A percentile compares a stretch with the other conserved stretches of the same genome.
Evolutionary conservation across 2,113 vertebrate species (phyloP).

Genomic region (Pipa parva): DNA sequence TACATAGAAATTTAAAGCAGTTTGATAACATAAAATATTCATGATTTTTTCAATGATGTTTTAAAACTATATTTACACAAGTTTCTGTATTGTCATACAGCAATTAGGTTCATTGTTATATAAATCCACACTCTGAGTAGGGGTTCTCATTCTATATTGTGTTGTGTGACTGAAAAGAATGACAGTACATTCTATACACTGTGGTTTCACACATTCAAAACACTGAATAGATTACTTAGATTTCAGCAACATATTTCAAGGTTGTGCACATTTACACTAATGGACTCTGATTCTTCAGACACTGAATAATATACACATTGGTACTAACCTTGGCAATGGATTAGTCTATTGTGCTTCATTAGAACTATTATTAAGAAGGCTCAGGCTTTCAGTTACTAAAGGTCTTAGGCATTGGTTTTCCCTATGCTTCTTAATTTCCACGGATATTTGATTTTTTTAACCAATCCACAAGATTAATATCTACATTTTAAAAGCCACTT

Average conservation of each 20-base stretch:
- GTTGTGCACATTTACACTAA: slow-evolving; percentile 23
- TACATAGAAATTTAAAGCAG: too few species aligned
- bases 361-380: slow-evolving; percentile 11
- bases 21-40: too few species aligned
- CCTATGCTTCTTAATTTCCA: slow-evolving; percentile 17
- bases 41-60: too few species aligned
- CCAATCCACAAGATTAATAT: slow-evolving; percentile 37
- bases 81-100: too few species aligned
- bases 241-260: slow-evolving; percentile 13
- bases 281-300: slow-evolving; percentile 25
- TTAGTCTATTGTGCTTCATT: slow-evolving; percentile 34
- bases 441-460: slow-evolving; percentile 19
- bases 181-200: too few species aligned
- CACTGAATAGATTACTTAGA: too few species aligned
- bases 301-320: slow-evolving; percentile 26
- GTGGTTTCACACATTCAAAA: too few species aligned
- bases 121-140: too few species aligned
- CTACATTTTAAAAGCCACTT: slow-evolving; percentile 32
- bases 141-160: too few species aligned
- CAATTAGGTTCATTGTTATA: too few species aligned
- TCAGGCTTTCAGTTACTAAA: slow-evolving; percentile 1
- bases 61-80: too few species aligned
- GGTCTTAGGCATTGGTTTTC: slow-evolving; percentile 10
- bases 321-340: slow-evolving; percentile 19
- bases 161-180: too few species aligned